Base-by-base conservation (phyloP, 2,888 invertebrate genomes). In the Brenthis hecate region DNA sequence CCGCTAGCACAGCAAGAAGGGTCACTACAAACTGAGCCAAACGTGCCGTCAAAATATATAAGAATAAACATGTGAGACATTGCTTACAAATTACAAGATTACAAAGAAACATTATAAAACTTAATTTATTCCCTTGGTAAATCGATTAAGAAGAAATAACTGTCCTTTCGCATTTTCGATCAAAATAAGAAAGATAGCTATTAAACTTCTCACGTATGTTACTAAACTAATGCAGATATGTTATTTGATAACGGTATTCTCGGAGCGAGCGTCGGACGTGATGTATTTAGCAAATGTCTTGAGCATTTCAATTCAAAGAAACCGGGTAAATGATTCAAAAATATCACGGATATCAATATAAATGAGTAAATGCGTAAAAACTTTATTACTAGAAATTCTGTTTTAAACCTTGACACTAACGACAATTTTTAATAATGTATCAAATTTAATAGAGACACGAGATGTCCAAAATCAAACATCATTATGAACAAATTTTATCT, bases 241-340 rank as follows among this genome's bases (percentile, higher is more conserved):
- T 74, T 73, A 75, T 75, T 72, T 66, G 84, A 84, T 86, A 85
- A 81, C 82, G 79, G 61, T 82, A 74, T 80, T 80, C 81, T 83
- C 76, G 78, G 78, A 78, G 74, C 75, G 56, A 32, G 50, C 60
- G 48, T 67, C 64, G 74, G 75, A 85, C 85, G 88, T 87, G 88
- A 87, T 77, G 75, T 80, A 84, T 77, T 80, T 84, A 70, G 72
- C 73, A 74, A 80, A 83, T 65, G 63, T 71, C 60, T 61, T 61
- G 32, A 54, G 56, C 53, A 54, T 61, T 70, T 63, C 65, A 28
- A 67, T 70, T 70, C 67, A 64, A 58, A 60, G 67, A 67, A 70
- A 57, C 62, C 55, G 60, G 63, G 63, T 56, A 56, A 55, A 67
- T 19, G 55, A 67, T 55, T 36, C 51, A 16, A 67, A 60, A 62